Percentiles rank a stretch among this genome's conserved stretches.
Evolutionary conservation across 1,140 invertebrate species (phyloP).

Genomic region (Bombus difficillimus): DNA sequence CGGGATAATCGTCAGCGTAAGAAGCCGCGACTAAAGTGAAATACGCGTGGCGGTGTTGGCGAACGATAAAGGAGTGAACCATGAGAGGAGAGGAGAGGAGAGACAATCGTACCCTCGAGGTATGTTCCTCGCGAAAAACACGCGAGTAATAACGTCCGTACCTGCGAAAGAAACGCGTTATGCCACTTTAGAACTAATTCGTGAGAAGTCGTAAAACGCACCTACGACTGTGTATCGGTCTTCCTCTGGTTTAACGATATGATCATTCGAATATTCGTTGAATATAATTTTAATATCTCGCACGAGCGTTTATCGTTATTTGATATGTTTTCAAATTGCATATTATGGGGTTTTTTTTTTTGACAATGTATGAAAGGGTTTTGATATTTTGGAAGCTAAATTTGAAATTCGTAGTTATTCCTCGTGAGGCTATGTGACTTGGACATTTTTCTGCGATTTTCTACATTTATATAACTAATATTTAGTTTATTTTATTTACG

Average conservation of each 20-base stretch:
- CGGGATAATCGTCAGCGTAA: slow-evolving; percentile 41
- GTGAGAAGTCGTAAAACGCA: slow-evolving; percentile 54
- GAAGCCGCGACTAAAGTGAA: slow-evolving; percentile 31
- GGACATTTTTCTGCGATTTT: neutral
- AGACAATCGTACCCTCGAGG: neutral
- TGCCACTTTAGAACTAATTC: slow-evolving; percentile 14
- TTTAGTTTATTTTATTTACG: too few species aligned
- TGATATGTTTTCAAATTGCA: neutral
- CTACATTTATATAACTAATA: neutral
- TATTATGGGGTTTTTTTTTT: neutral
- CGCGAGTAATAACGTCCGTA: slow-evolving; percentile 19
- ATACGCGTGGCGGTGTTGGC: slow-evolving; percentile 14
- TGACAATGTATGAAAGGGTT: neutral
- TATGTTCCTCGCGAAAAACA: slow-evolving; percentile 7
- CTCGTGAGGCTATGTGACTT: too few species aligned
- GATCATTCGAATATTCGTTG: neutral
- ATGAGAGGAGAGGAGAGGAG: neutral
- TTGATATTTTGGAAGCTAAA: neutral
- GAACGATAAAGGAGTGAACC: slow-evolving; percentile 12
- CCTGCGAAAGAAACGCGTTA: slow-evolving; percentile 30
- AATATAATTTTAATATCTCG: neutral
- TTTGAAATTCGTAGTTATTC: neutral
- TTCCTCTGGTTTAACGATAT: neutral
- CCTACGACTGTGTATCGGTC: neutral
- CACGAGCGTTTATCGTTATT: neutral